Conservation (phyloP, 2,113 vertebrate genomes). For the Oceanites oceanicus region DNA sequence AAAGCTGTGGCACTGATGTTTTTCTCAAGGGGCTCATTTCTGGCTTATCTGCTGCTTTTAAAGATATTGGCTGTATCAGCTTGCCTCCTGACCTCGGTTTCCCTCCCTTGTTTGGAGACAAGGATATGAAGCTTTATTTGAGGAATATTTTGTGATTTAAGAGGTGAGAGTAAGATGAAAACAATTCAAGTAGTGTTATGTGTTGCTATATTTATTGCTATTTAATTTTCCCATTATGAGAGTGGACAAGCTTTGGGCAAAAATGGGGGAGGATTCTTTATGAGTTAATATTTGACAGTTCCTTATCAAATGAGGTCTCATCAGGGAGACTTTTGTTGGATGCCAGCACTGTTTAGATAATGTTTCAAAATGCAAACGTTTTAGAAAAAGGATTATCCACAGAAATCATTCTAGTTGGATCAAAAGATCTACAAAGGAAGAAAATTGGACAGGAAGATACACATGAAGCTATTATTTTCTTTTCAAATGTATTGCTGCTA, state of each 20-base stretch:
- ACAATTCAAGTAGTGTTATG: neutral
- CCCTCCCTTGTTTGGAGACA: neutral
- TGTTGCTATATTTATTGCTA: neutral
- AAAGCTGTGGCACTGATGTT: neutral
- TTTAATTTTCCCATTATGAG: neutral
- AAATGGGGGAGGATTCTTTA: neutral
- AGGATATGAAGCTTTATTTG: neutral
- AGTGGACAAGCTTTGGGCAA: neutral
- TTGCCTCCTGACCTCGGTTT: neutral
- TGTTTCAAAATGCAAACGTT: neutral
- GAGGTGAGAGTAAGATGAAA: neutral
- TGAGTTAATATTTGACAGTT: neutral
- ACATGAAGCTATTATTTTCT: neutral
- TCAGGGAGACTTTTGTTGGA: neutral
- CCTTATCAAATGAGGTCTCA: neutral
- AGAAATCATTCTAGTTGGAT: neutral
- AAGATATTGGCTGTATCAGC: accelerated
- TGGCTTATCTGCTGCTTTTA: neutral
- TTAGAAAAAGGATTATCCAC: neutral
- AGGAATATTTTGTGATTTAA: neutral
- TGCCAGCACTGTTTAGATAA: neutral
- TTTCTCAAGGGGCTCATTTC: neutral
- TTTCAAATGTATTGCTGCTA: neutral
- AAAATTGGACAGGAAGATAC: neutral
- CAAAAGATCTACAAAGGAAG: neutral